Percentiles rank a stretch among this genome's conserved stretches.
These are phyloP conservation scores for Athene cunicularia DNA, from an alignment of 2,113 vertebrate genomes.

Conservation along the genomic window DNA sequence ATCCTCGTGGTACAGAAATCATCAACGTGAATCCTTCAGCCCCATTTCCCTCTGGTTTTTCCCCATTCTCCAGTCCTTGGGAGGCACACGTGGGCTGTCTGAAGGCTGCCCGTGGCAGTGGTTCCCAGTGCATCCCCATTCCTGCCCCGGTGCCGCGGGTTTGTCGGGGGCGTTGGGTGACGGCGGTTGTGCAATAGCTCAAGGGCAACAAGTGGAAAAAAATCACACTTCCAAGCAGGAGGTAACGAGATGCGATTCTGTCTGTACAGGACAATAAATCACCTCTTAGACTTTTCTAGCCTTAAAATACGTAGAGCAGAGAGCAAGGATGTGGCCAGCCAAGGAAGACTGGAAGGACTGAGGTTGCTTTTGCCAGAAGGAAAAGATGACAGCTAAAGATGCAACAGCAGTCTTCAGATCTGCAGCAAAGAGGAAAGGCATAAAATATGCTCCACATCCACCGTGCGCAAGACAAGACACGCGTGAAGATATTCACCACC, in stretches of 20 bases:
- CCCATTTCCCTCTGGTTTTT: not conserved
- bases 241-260: not conserved
- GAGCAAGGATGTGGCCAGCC: not conserved
- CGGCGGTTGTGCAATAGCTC: not conserved
- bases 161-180: not conserved
- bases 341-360: not conserved
- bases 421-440: not conserved
- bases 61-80: not conserved
- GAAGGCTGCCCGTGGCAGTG: not conserved
- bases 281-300: not conserved
- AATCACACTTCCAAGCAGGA: not conserved
- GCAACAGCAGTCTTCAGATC: not conserved
- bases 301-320: not conserved
- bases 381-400: not conserved
- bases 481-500: not conserved
- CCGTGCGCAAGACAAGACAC: not conserved
- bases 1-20: not conserved
- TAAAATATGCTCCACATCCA: not conserved
- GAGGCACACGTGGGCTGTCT: not conserved
- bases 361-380: not conserved
- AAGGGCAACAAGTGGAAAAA: not conserved
- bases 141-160: accelerated
- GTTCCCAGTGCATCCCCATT: not conserved
- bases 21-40: not conserved
- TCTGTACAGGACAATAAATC: not conserved